These are phyloP conservation scores for Limnephilus auricula DNA, from an alignment of 2,888 invertebrate genomes.

Conservation along the genomic window DNA sequence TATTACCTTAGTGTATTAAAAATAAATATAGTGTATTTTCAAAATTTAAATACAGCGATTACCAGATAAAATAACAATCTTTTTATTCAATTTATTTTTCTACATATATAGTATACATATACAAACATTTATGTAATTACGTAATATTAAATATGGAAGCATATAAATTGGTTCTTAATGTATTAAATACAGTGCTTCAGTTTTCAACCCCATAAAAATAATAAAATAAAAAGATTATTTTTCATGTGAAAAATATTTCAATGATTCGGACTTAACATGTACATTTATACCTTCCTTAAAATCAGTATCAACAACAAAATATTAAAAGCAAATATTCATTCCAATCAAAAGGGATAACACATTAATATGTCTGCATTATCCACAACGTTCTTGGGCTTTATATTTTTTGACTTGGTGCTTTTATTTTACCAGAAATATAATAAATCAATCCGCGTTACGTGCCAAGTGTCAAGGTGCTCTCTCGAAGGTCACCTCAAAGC, in stretches of 20 bases:
- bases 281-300: not conserved
- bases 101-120: too few species aligned
- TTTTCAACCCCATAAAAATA: too few species aligned
- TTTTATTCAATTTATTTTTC: too few species aligned
- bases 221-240: too few species aligned
- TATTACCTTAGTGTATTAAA: too few species aligned
- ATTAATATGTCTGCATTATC: not conserved
- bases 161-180: too few species aligned
- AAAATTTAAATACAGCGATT: too few species aligned
- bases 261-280: not conserved
- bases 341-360: not conserved
- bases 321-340: not conserved
- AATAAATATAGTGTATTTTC: too few species aligned
- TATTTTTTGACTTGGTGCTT: not conserved
- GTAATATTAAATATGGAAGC: too few species aligned
- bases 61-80: too few species aligned
- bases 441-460: conserved; percentile 28
- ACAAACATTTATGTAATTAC: too few species aligned
- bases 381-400: not conserved
- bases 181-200: too few species aligned
- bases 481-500: conserved; percentile 45
- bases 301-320: not conserved
- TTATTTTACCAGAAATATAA: not conserved
- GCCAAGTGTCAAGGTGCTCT: conserved; percentile 47
- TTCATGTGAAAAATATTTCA: not conserved